A percentile compares a stretch with the other conserved stretches of the same genome.
These are phyloP conservation scores for Zophobas atratus DNA, from an alignment of 1,140 invertebrate species.

Conservation along the genomic window DNA sequence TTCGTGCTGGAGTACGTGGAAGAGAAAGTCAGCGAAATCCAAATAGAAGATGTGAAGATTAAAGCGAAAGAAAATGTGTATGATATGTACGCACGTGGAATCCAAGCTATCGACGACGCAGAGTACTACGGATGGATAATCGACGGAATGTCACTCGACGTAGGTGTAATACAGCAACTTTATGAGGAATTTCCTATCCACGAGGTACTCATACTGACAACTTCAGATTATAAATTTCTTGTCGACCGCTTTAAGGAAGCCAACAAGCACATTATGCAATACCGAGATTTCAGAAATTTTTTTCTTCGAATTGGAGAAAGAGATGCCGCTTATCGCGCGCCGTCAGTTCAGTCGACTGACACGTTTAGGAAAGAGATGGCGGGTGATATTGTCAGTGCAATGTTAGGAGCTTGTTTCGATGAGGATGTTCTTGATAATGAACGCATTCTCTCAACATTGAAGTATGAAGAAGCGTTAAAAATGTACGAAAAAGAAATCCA, in stretches of 20 bases:
- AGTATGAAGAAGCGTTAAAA: slow-evolving; percentile 63
- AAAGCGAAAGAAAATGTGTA: slow-evolving; percentile 58
- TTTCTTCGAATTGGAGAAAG: slow-evolving; percentile 56
- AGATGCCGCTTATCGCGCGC: slow-evolving; percentile 55
- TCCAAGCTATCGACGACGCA: slow-evolving; percentile 66
- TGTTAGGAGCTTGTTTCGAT: slow-evolving; percentile 48
- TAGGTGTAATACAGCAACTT: slow-evolving; percentile 69
- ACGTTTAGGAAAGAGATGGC: slow-evolving; percentile 46
- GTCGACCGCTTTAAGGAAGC: slow-evolving; percentile 58
- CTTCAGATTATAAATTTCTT: slow-evolving; percentile 67
- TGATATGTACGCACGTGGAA: slow-evolving; percentile 65
- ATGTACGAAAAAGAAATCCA: slow-evolving; percentile 68
- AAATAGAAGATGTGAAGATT: slow-evolving; percentile 64
- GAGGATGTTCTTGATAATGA: slow-evolving; percentile 38
- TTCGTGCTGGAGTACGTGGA: slow-evolving; percentile 63
- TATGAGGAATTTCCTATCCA: slow-evolving; percentile 69
- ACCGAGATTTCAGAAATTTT: slow-evolving; percentile 59
- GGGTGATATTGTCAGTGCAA: slow-evolving; percentile 49
- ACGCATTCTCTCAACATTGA: slow-evolving; percentile 50
- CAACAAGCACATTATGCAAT: slow-evolving; percentile 39
- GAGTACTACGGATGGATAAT: slow-evolving; percentile 71
- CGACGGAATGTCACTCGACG: slow-evolving; percentile 71
- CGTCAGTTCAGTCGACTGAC: slow-evolving; percentile 52
- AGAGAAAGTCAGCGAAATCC: slow-evolving; percentile 65
- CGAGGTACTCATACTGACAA: slow-evolving; percentile 71